These are phyloP conservation scores for Psilopsiagon aymara DNA, from an alignment of 2,113 vertebrate species.

Conservation along the genomic window DNA sequence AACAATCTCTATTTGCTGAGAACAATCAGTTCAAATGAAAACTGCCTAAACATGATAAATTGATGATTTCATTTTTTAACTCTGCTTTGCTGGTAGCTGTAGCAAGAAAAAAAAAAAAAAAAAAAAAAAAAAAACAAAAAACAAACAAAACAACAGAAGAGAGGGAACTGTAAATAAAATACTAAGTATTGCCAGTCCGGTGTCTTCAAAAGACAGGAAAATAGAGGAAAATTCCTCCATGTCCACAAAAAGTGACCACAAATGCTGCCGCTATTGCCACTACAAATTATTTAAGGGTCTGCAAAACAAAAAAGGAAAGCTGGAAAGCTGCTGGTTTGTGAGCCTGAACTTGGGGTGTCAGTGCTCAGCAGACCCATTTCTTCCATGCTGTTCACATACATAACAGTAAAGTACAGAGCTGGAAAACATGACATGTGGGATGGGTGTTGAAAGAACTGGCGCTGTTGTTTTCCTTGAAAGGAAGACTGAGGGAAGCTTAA, in stretches of 20 bases:
- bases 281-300: neutral
- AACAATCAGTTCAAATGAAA: neutral
- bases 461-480: neutral
- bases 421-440: neutral
- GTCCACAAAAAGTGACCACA: neutral
- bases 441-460: neutral
- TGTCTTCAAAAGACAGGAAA: neutral
- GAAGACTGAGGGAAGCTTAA: neutral
- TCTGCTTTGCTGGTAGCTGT: neutral
- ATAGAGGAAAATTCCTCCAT: neutral
- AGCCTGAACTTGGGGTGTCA: fast-evolving
- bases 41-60: neutral
- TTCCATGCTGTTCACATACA: fast-evolving
- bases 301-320: neutral
- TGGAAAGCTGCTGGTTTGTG: neutral
- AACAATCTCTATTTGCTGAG: neutral
- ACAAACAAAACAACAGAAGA: neutral
- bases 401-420: neutral
- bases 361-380: neutral
- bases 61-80: neutral
- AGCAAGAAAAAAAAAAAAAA: neutral
- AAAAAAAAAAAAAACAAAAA: neutral
- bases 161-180: neutral
- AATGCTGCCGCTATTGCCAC: neutral
- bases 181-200: neutral